Conservation (phyloP, 2,113 vertebrate genomes). For the Cardinalis cardinalis region DNA sequence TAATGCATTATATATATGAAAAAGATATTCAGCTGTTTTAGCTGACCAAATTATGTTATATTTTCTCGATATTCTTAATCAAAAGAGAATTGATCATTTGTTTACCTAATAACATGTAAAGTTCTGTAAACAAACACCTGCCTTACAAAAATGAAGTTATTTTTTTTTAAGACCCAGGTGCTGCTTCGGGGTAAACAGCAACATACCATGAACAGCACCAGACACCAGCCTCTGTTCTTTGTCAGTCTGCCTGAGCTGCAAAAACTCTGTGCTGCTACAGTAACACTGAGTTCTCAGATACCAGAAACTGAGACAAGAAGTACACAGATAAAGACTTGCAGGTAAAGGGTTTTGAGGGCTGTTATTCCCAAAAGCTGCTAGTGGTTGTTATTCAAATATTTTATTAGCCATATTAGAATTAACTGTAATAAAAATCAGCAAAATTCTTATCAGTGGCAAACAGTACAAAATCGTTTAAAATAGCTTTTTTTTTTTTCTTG, state of each 20-base stretch:
- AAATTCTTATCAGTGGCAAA: background rate
- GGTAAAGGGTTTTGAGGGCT: conserved; percentile 64
- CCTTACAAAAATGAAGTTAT: background rate
- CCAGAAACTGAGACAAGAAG: conserved; percentile 68
- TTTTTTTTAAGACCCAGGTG: background rate
- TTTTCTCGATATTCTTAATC: background rate
- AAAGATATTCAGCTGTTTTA: background rate
- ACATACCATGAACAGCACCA: conserved; percentile 60
- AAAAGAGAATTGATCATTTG: background rate
- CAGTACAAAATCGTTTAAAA: background rate
- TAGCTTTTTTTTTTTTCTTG: background rate
- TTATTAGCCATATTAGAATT: background rate
- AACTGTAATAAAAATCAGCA: background rate
- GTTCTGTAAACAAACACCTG: background rate
- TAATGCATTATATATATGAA: background rate
- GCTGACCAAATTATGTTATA: background rate
- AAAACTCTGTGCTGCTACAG: conserved; percentile 71
- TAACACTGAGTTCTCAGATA: conserved; percentile 59
- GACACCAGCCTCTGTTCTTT: conserved; percentile 76
- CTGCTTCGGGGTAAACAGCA: background rate
- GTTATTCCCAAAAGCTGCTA: background rate
- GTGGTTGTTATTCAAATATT: background rate
- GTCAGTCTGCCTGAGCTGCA: conserved; percentile 75
- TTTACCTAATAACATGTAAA: background rate
- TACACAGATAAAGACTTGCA: conserved; percentile 81